Base-by-base conservation (phyloP, 1,140 invertebrate genomes). In the Aphelenchoides fujianensis region DNA sequence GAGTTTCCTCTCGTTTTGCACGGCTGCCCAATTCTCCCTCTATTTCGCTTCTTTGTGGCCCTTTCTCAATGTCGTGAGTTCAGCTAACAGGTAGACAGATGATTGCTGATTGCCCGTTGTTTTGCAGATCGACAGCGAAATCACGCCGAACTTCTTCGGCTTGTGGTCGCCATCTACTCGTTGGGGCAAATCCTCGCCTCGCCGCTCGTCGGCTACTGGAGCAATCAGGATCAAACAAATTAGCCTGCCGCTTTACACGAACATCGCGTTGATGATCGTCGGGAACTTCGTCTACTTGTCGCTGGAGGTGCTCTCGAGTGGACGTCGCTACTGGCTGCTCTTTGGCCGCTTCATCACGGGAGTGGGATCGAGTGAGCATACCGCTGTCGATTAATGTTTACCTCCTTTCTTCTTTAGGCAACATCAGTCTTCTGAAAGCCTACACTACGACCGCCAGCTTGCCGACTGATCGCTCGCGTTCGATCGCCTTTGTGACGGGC, bases 181-280 rank as follows among this genome's bases (percentile, higher is more conserved):
- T 37, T 86, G 3, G 86, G 86, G 16, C 86, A 86, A 70, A 77
- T 86, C 9, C 67, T 86, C n/a, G 82, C 85, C 7, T 84, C 85
- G 0, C 85, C 85, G n/a, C 32, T 86, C 1, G 85, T 87, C 63
- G 86, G 86, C 3, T 80, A 69, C 27, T 85, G 83, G 84, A 79
- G n/a, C 79, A 7, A 86, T 85, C 68, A 69, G 55, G 36, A 74
- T 82, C 0, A 67, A 71, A 3, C 79, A 73, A 37, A 81, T 80
- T 27, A 48, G 82, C 31, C 79, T 85, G 28, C 86, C 86, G 0
- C 69, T 87, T 19, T 74, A 79, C 41, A 72, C 82, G 2, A 85
- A 85, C 3, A 66, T 86, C 30, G 23, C 76, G 2, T 72, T 86
- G 53, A 86, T 84, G 71, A 72, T 85, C 27, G 9, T 84, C 0